Conservation (phyloP, 2,888 invertebrate genomes). For the Rhagium mordax region DNA sequence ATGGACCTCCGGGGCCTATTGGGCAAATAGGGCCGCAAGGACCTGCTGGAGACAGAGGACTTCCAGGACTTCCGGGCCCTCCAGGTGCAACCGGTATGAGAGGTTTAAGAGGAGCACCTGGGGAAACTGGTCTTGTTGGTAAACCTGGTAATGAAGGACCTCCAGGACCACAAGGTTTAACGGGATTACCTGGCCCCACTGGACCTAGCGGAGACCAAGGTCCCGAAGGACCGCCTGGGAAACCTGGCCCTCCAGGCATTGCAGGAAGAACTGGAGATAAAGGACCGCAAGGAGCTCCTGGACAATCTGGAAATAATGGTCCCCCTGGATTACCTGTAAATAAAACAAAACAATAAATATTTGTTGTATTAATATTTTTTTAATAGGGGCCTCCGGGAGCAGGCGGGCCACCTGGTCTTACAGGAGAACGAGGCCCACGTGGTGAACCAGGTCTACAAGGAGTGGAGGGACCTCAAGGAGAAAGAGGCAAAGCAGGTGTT, state of each 20-base stretch:
- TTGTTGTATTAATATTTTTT: constrained; percentile 15
- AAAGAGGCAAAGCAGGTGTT: constrained; percentile 84
- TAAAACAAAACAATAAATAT: constrained; percentile 26
- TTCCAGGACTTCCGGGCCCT: constrained; percentile 77
- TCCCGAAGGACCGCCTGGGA: constrained; percentile 77
- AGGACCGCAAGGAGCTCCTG: constrained; percentile 79
- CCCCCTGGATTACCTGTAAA: constrained; percentile 80
- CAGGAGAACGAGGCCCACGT: constrained; percentile 81
- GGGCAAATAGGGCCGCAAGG: constrained; percentile 83
- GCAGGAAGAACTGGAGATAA: constrained; percentile 84
- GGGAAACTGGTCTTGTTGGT: constrained; percentile 81
- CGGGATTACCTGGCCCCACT: constrained; percentile 79
- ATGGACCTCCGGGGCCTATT: constrained; percentile 79
- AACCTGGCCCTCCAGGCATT: constrained; percentile 81
- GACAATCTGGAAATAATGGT: constrained; percentile 78
- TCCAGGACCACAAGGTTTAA: constrained; percentile 78
- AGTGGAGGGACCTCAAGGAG: constrained; percentile 83
- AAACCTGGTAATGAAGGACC: constrained; percentile 83
- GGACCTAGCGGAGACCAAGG: constrained; percentile 77
- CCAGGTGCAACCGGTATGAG: constrained; percentile 77
- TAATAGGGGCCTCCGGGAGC: constrained; percentile 79
- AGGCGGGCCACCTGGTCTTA: constrained; percentile 57
- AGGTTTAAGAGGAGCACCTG: constrained; percentile 79
- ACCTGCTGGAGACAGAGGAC: constrained; percentile 78
- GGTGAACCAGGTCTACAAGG: constrained; percentile 85